Conservation (phyloP, 2,888 invertebrate genomes). For the Cactoblastis cactorum region DNA sequence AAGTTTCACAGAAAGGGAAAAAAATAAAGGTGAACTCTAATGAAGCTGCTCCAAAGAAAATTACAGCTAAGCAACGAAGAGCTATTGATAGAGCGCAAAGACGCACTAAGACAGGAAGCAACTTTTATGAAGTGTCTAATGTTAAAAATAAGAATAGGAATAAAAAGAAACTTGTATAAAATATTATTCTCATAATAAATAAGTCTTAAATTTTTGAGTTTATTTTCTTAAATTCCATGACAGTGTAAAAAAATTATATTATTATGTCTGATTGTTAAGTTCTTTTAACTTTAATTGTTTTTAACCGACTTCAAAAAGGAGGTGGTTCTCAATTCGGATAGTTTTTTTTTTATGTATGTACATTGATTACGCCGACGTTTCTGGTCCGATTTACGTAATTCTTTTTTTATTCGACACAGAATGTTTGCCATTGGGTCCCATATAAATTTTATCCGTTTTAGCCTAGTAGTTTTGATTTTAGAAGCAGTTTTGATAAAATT, state of each 20-base stretch:
- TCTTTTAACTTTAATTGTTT: too few species aligned
- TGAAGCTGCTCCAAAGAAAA: conserved; percentile 58
- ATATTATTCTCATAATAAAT: background rate
- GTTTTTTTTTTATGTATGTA: too few species aligned
- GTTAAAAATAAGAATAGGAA: conserved; percentile 92
- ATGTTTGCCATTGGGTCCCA: too few species aligned
- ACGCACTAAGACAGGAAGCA: conserved; percentile 90
- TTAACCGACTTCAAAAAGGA: too few species aligned
- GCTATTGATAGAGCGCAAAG: conserved; percentile 86
- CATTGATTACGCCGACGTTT: too few species aligned
- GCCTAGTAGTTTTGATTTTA: too few species aligned
- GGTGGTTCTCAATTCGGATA: too few species aligned
- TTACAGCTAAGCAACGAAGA: conserved; percentile 88
- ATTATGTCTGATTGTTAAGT: too few species aligned
- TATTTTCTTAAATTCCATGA: background rate
- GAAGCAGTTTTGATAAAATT: too few species aligned
- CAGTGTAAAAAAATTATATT: background rate
- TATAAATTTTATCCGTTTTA: too few species aligned
- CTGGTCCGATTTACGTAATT: too few species aligned
- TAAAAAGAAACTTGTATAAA: conserved; percentile 65
- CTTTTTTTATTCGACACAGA: too few species aligned
- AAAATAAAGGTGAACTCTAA: conserved; percentile 42
- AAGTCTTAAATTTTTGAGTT: background rate
- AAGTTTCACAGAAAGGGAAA: conserved; percentile 59
- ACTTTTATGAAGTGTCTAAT: conserved; percentile 93